phyloP scores from a whole-genome alignment of 2,797 vertebrate genomes.

The Varecia variegata region DNA sequence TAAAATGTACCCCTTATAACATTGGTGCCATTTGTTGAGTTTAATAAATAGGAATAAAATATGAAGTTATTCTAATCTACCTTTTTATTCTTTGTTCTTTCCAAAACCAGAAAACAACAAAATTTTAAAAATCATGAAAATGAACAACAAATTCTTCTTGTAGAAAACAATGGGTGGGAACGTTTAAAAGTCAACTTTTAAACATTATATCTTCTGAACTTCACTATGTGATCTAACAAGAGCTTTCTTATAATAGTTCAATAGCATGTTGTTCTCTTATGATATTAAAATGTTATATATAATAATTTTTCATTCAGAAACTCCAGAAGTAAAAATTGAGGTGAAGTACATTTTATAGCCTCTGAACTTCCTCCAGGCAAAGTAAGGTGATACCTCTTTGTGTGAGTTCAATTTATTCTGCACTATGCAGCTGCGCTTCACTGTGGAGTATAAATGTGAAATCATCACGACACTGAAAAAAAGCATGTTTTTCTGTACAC shows the following conservation, averaged over 20 bases:
- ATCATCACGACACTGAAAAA: neutral
- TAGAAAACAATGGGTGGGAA: neutral
- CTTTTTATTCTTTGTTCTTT: neutral
- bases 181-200: neutral
- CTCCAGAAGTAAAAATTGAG: neutral
- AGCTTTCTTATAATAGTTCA: neutral
- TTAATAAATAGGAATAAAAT: neutral
- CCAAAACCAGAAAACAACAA: neutral
- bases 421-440: neutral
- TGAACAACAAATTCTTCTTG: neutral
- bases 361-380: slow-evolving; percentile 6
- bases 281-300: neutral
- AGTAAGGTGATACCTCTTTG: neutral
- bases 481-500: neutral
- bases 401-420: neutral
- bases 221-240: neutral
- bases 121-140: neutral
- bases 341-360: neutral
- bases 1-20: neutral
- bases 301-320: slow-evolving; percentile 46
- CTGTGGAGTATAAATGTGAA: neutral
- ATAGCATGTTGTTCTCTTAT: neutral
- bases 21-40: neutral
- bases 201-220: fast-evolving
- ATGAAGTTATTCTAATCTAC: neutral